Conservation (phyloP, 2,113 vertebrate genomes). For the Ranitomeya imitator region DNA sequence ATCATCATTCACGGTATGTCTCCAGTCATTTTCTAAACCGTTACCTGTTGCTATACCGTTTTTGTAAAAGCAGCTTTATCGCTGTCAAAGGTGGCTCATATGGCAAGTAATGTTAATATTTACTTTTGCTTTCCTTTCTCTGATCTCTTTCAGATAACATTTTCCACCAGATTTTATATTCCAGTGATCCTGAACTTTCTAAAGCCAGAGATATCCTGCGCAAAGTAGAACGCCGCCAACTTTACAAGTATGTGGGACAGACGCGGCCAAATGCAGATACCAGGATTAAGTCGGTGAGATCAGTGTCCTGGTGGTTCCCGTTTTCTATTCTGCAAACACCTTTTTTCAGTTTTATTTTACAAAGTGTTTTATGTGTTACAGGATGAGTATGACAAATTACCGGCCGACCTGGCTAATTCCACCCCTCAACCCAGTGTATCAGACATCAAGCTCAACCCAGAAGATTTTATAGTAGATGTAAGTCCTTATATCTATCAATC, state of each 20-base stretch:
- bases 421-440: constrained; percentile 62
- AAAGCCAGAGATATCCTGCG: constrained; percentile 80
- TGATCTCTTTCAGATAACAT: constrained; percentile 76
- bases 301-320: not conserved
- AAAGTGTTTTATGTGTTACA: constrained; percentile 56
- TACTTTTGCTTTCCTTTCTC: not conserved
- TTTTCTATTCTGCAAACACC: not conserved
- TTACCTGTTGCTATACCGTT: too few species aligned
- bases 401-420: constrained; percentile 69
- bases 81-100: too few species aligned
- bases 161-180: constrained; percentile 89
- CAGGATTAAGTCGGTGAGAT: constrained; percentile 65
- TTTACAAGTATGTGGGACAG: constrained; percentile 87
- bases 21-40: too few species aligned
- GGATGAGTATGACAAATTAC: constrained; percentile 67
- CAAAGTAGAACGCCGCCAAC: constrained; percentile 79
- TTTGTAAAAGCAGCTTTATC: too few species aligned
- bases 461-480: constrained; percentile 88
- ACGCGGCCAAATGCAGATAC: constrained; percentile 65
- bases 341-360: not conserved
- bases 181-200: constrained; percentile 71
- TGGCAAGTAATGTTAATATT: too few species aligned
- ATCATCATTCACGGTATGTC: too few species aligned
- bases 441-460: constrained; percentile 69
- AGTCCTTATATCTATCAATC: constrained; percentile 57